A percentile compares a stretch with the other conserved stretches of the same genome.
These are phyloP conservation scores for Syndactyla subalaris DNA, from an alignment of 2,797 vertebrate species.

Conservation along the genomic window DNA sequence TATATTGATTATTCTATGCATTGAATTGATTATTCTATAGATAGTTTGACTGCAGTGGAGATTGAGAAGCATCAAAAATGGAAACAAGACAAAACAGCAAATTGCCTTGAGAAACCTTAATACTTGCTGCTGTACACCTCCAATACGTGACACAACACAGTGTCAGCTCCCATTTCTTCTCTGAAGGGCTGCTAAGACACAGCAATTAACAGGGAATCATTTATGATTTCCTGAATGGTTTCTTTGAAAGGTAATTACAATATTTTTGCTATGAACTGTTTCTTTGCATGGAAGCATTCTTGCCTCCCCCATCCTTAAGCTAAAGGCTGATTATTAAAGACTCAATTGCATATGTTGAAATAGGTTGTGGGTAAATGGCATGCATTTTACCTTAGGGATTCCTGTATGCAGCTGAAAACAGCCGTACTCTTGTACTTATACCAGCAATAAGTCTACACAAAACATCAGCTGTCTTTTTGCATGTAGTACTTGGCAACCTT, in stretches of 20 bases:
- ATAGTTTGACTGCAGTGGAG: background rate
- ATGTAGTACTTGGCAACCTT: fast-evolving
- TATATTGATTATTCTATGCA: background rate
- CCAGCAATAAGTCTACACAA: background rate
- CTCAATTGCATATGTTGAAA: background rate
- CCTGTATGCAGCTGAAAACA: background rate
- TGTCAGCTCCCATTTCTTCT: background rate
- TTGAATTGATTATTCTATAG: constrained; percentile 18
- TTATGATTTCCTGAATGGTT: background rate
- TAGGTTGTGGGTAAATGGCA: background rate
- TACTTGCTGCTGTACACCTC: background rate
- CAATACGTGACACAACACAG: background rate
- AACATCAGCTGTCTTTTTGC: background rate
- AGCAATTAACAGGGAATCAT: background rate
- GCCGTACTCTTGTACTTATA: background rate
- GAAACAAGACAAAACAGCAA: background rate
- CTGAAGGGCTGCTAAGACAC: background rate
- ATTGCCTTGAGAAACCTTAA: background rate
- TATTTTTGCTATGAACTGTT: background rate
- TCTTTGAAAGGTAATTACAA: background rate
- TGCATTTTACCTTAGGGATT: background rate
- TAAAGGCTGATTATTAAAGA: background rate
- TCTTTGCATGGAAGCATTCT: background rate
- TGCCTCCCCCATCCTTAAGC: background rate
- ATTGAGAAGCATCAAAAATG: background rate